Conservation (phyloP, 2,888 invertebrate species). For the Philaethria dido region DNA sequence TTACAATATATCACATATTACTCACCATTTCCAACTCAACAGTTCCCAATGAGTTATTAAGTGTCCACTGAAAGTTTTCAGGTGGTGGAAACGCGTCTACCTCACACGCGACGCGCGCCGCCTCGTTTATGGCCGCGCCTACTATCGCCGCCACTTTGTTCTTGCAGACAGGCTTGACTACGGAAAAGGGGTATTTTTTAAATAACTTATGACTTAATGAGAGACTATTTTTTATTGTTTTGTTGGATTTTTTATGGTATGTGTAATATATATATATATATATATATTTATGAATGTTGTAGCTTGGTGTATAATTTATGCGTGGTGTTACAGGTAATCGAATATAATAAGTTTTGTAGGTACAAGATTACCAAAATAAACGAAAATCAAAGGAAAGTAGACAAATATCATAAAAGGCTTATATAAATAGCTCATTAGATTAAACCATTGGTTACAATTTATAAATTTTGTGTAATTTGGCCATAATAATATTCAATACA, state of each 20-base stretch:
- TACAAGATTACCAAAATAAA: no score
- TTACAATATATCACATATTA: not conserved
- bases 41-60: slow-evolving; percentile 94
- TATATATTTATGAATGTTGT: no score
- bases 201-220: not conserved
- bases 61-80: slow-evolving; percentile 93
- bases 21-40: slow-evolving; percentile 86
- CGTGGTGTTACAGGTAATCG: no score
- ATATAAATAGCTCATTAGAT: no score
- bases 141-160: slow-evolving; percentile 89
- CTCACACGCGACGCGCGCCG: slow-evolving; percentile 90
- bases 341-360: no score
- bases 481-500: no score
- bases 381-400: no score
- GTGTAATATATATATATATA: no score
- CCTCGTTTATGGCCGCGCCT: slow-evolving; percentile 92
- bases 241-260: not conserved
- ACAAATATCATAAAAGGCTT: no score
- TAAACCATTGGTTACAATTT: no score
- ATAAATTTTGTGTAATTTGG: no score
- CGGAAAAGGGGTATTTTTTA: slow-evolving; percentile 45
- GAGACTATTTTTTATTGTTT: not conserved
- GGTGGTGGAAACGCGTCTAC: slow-evolving; percentile 94
- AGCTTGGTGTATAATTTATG: no score
- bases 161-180: slow-evolving; percentile 94